Conservation (phyloP, 2,113 vertebrate species). For the Polyodon spathula region DNA sequence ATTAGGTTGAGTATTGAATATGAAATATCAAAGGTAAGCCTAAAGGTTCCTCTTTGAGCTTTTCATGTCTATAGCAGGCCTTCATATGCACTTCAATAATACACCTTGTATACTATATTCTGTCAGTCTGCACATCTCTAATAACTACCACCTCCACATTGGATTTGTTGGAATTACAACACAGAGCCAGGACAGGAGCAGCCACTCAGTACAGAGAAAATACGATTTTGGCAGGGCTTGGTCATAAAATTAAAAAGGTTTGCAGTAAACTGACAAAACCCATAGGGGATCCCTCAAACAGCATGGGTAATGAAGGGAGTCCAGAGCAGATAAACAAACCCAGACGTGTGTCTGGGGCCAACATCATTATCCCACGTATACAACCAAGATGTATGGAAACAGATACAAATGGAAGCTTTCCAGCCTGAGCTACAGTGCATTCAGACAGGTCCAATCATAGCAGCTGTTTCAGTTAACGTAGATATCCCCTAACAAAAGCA, state of each 20-base stretch:
- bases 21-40: constrained; percentile 34
- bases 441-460: constrained; percentile 16
- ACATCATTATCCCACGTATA: constrained; percentile 74
- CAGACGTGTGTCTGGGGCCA: constrained; percentile 66
- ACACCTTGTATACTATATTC: neutral
- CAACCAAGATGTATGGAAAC: constrained; percentile 58
- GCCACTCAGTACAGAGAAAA: constrained; percentile 35
- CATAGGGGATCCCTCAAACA: constrained; percentile 73
- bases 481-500: constrained; percentile 14
- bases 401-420: constrained; percentile 23
- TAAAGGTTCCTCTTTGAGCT: constrained; percentile 19
- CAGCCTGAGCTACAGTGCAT: constrained; percentile 16
- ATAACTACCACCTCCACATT: constrained; percentile 20
- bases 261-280: constrained; percentile 67
- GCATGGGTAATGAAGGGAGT: constrained; percentile 84
- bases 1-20: constrained; percentile 24
- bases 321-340: constrained; percentile 82
- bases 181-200: constrained; percentile 28
- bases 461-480: constrained; percentile 27
- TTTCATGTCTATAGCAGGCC: constrained; percentile 17
- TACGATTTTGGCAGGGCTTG: constrained; percentile 32
- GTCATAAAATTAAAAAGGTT: constrained; percentile 63
- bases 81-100: constrained; percentile 14
- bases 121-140: constrained; percentile 1
- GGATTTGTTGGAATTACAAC: constrained; percentile 33